Evolutionary conservation across 2,113 vertebrate species (phyloP).

Genomic region (Lycaon pictus): DNA sequence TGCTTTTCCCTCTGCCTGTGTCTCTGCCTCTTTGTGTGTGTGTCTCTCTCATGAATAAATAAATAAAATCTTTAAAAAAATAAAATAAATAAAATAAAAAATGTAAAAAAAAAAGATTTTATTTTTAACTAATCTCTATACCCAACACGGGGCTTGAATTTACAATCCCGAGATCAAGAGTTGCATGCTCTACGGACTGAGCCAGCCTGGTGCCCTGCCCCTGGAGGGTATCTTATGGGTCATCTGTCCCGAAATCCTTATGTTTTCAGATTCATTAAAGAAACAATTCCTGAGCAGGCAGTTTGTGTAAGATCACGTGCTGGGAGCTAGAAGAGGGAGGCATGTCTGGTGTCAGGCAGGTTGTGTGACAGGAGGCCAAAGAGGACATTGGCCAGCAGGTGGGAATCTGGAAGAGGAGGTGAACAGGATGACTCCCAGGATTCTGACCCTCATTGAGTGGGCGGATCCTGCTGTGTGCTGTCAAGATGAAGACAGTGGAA

Average conservation of each 20-base stretch:
- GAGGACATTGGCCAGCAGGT: not conserved
- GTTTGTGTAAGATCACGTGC: not conserved
- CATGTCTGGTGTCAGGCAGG: not conserved
- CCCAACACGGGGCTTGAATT: no score
- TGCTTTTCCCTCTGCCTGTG: no score
- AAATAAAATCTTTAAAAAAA: no score
- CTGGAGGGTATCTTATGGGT: not conserved
- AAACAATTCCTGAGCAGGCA: not conserved
- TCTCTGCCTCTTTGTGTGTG: no score
- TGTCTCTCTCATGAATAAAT: no score
- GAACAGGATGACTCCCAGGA: not conserved
- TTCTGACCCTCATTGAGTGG: not conserved
- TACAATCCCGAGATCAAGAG: no score
- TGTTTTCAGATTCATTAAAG: not conserved
- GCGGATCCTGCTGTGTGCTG: not conserved
- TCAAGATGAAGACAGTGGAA: not conserved
- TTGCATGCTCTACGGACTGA: no score
- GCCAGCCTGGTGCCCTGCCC: no score
- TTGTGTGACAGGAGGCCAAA: not conserved
- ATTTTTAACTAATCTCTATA: no score
- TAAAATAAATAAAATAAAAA: no score
- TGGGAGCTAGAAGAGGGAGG: not conserved
- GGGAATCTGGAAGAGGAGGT: not conserved
- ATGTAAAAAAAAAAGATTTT: no score
- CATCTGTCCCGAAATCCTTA: not conserved